Evolutionary conservation across 2,797 vertebrate species (phyloP), one percentile per base, ranked within the genome.

Genomic region (Rallus crepitans): DNA sequence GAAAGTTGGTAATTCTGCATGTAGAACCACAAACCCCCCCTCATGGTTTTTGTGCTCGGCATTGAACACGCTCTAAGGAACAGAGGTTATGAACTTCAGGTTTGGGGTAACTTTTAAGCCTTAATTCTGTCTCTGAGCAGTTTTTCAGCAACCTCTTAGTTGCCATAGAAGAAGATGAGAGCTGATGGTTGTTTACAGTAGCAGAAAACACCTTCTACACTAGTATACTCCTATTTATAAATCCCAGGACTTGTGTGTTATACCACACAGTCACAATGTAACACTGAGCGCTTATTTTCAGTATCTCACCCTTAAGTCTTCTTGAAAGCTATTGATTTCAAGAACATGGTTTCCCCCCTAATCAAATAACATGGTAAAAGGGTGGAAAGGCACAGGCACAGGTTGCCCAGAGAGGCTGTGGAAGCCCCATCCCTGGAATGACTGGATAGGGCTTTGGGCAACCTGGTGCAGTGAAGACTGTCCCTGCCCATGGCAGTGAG

Each of bases 71-170:
- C 33, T 55, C 45, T 45, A 78, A 18, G 10, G 18, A 87, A 89
- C 0, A 0, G 24, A 5, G 2, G 23, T 83, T 47, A 59, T 31
- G 19, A 53, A 65, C 59, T 52, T 53, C 0, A 7, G 56, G 27
- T 40, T 4, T 85, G 35, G 18, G 7, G 13, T 53, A 80, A 68
- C 12, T 78, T 85, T 23, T 48, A 87, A 81, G 52, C 30, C 56
- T 73, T 30, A 9, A 47, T 87, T 87, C 65, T 85, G 47, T 70
- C 69, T 61, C 65, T 47, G 39, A 72, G 4, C 25, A 25, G 33
- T 56, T 59, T 91, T 90, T 39, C 45, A 94, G 59, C 17, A 64
- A 42, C 30, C 52, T 85, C 35, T 65, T 61, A 39, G 25, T 10
- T 57, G 63, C 70, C 50, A 12, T 4, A 75, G 63, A 61, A 78